Base-by-base conservation (phyloP, 2,888 invertebrate species). In the Ecdyonurus torrentis region DNA sequence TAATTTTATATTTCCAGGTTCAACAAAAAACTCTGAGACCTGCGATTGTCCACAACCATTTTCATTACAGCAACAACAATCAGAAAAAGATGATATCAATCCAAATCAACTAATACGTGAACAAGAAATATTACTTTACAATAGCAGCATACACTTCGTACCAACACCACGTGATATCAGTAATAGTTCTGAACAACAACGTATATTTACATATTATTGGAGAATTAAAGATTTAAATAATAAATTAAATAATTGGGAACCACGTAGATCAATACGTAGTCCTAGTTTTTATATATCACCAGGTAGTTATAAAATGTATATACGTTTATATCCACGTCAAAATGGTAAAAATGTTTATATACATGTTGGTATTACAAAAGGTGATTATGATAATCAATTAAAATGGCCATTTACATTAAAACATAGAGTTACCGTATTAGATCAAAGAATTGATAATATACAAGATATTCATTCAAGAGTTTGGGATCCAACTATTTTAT, bases 121-220 rank as follows among this genome's bases (percentile, higher is more conserved):
- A 20, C 66, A 68, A 19, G 74, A 74, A 68, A 70, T 74, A 25
- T 63, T 67, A 3, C 67, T 66, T 52, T 71, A 70, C 65, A 74
- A 74, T 66, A 70, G 69, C 65, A 72, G 72, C 3, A 70, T 74
- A 52, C 70, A 72, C 66, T 23, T 59, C 59, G 59, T 59, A 66
- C 68, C 59, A 69, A 70, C 61, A 63, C 66, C 53, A 65, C 66
- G 7, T 23, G 60, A 25, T 25, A 22, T 59, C 5, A 63, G 52
- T 23, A 52, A 63, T 50, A 19, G 52, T 58, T 25, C 66, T 50
- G 65, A 68, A 23, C 66, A 68, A n/a, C 68, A 67, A 20, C 61
- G 69, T 61, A 69, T 70, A 1, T 75, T 74, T 64, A 71, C 71
- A 23, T 75, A 74, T 67, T 76, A 75, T 67, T 76, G 76, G 76